Conservation (phyloP, 2,113 vertebrate species). For the Chionodraco myersi region DNA sequence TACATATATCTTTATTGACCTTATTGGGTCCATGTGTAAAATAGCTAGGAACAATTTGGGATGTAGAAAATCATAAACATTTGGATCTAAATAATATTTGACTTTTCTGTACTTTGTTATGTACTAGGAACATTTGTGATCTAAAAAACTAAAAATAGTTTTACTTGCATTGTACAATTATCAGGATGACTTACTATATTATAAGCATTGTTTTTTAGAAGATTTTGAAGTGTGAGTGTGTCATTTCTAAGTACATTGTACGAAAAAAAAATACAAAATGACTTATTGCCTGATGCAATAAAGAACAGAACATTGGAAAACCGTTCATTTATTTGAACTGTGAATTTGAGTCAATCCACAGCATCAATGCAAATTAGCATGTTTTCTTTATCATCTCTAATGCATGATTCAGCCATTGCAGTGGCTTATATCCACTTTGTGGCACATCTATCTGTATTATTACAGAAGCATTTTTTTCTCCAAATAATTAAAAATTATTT, state of each 20-base stretch:
- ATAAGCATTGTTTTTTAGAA: too few relatives aligned
- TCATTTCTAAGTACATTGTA: neutral
- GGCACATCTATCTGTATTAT: slow-evolving; percentile 5
- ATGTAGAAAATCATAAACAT: neutral
- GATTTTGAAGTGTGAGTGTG: too few relatives aligned
- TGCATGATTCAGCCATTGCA: neutral
- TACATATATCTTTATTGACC: neutral
- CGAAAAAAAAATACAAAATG: neutral
- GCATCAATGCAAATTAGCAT: neutral
- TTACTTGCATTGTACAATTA: neutral
- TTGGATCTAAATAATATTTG: neutral
- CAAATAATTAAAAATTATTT: slow-evolving; percentile 16
- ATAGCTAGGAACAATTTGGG: neutral
- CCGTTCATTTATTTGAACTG: neutral
- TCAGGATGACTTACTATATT: neutral
- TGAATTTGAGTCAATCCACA: neutral
- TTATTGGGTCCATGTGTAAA: neutral
- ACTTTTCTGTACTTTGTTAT: neutral
- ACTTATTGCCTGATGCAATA: neutral
- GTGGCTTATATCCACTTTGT: neutral
- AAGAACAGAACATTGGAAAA: neutral
- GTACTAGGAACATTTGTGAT: neutral
- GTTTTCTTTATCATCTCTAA: neutral
- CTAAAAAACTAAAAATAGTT: neutral
- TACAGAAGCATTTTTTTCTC: slow-evolving; percentile 11